These are phyloP conservation scores for Mycetomoellerius zeteki DNA, from an alignment of 1,140 invertebrate genomes.

Conservation along the genomic window DNA sequence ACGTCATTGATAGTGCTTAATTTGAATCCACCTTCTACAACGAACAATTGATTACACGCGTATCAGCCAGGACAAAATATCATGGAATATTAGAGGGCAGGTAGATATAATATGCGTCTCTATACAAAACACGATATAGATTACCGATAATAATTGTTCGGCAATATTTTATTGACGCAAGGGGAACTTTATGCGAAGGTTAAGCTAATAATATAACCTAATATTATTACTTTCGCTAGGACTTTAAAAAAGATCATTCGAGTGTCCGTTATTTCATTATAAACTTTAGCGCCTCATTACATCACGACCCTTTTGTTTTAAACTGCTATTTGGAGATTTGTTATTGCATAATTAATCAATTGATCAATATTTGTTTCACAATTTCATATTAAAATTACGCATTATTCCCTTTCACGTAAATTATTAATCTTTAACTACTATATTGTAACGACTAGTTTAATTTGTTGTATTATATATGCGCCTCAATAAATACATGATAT, in stretches of 20 bases:
- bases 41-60: conserved; percentile 49
- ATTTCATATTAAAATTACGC: conserved; percentile 21
- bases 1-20: conserved; percentile 15
- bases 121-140: conserved; percentile 54
- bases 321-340: background rate
- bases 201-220: conserved; percentile 50
- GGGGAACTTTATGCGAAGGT: conserved; percentile 52
- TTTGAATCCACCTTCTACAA: conserved; percentile 33
- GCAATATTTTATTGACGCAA: conserved; percentile 49
- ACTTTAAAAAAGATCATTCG: conserved; percentile 43
- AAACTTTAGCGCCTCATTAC: background rate
- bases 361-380: background rate
- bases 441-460: background rate
- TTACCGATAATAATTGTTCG: conserved; percentile 63
- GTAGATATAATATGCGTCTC: conserved; percentile 51
- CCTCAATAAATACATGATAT: conserved; percentile 3
- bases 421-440: background rate
- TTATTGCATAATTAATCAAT: background rate
- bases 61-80: conserved; percentile 46
- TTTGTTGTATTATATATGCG: background rate
- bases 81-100: conserved; percentile 22
- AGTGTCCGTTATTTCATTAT: conserved; percentile 26
- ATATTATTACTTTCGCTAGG: background rate
- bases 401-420: background rate
- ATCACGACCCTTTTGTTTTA: background rate